These are phyloP conservation scores for Hydrozoanthus gracilis DNA, from an alignment of 92 coral and sea anemone genomes.

Conservation along the genomic window DNA sequence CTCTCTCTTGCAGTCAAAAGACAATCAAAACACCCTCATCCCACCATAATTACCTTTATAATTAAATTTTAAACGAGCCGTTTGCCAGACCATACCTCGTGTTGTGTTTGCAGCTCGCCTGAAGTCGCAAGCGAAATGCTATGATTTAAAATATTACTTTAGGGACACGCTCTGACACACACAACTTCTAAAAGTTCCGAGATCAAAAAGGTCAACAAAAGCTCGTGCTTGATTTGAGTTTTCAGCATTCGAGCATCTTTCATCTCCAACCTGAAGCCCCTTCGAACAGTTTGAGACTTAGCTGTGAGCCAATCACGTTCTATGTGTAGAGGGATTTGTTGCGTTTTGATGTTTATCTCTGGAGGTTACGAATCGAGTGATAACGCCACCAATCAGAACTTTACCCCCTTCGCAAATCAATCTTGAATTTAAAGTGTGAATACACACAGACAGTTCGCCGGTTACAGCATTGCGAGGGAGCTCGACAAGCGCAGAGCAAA, in stretches of 20 bases:
- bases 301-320: conserved; percentile 16
- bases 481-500: neutral
- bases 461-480: neutral
- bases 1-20: neutral
- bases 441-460: conserved; percentile 12
- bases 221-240: conserved; percentile 1
- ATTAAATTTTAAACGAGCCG: conserved; percentile 35
- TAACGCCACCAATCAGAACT: conserved; percentile 30
- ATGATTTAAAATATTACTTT: conserved; percentile 3
- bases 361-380: conserved; percentile 43
- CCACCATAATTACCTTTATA: conserved; percentile 30
- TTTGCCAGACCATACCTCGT: conserved; percentile 30
- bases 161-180: conserved; percentile 36
- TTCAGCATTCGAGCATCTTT: conserved; percentile 39
- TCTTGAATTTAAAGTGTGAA: conserved; percentile 23
- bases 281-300: conserved; percentile 19
- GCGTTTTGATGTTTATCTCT: conserved; percentile 50
- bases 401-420: conserved; percentile 25
- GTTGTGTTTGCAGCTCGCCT: neutral
- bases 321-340: conserved; percentile 34
- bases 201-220: conserved; percentile 40
- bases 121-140: neutral
- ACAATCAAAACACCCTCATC: conserved; percentile 31
- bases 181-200: conserved; percentile 37
- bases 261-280: conserved; percentile 22